These are phyloP conservation scores for Cladorhizidae sp. DNA, from an alignment of 37 sponge, comb jelly and placozoan genomes.

Conservation along the genomic window DNA sequence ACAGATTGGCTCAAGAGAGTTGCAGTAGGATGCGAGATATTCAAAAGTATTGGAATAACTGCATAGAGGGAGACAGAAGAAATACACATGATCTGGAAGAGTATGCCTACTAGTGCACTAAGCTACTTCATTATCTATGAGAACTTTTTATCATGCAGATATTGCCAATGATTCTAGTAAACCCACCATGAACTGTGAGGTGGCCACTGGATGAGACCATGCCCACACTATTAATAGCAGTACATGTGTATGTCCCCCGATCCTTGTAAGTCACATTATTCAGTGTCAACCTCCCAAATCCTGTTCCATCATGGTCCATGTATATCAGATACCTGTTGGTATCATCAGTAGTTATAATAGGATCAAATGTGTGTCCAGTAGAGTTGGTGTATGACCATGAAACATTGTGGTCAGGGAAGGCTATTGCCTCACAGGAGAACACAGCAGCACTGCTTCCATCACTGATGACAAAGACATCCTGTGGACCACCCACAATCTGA, in stretches of 20 bases:
- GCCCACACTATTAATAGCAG: slow-evolving; percentile 35
- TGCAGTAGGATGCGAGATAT: slow-evolving; percentile 19
- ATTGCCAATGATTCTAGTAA: too few relatives aligned
- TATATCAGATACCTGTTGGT: slow-evolving; percentile 22
- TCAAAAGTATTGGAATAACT: slow-evolving; percentile 56
- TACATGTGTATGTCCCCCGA: slow-evolving; percentile 66
- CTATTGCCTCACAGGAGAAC: slow-evolving; percentile 49
- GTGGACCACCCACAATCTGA: slow-evolving; percentile 25
- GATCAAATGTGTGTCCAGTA: neutral
- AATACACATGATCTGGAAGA: too few relatives aligned
- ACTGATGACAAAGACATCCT: slow-evolving; percentile 30
- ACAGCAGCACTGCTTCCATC: slow-evolving; percentile 37
- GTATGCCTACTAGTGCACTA: too few relatives aligned
- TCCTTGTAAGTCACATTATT: slow-evolving; percentile 46
- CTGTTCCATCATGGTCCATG: neutral
- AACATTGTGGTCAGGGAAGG: slow-evolving; percentile 45
- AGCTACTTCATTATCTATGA: too few relatives aligned
- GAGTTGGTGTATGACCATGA: slow-evolving; percentile 48
- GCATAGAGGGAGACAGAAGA: neutral
- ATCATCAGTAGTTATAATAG: neutral
- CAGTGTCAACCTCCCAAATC: slow-evolving; percentile 57
- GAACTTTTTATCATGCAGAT: too few relatives aligned
- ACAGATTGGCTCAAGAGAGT: slow-evolving; percentile 6
- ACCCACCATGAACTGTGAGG: slow-evolving; percentile 78
- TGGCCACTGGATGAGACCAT: slow-evolving; percentile 11